Evolutionary conservation across 2,888 invertebrate species (phyloP), one percentile per base, ranked within the genome.

Genomic region (Philopedon plagiatum): DNA sequence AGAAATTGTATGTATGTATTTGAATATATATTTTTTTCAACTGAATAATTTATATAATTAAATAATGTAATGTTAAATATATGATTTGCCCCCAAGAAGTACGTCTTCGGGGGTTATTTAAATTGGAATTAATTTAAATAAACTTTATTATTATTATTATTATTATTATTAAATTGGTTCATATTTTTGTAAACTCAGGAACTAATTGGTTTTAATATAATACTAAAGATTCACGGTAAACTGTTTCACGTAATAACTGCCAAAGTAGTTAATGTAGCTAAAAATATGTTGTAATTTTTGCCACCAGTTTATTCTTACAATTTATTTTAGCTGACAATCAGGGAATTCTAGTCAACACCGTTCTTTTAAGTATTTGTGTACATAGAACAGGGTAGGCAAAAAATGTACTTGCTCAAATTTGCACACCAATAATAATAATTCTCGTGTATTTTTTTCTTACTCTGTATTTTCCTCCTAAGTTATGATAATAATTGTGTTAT

Each of bases 281-380:
- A 41, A 41, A 54, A 54, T 29, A 29, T 15, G 2, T 15, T 46
- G 51, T 54, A 29, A 15, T 29, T 11, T 54, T 15, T 1, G 2
- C 18, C 29, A 18, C 29, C 29, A 8, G 15, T 51, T 46, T 29
- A 29, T 18, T 54, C 39, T 11, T 60, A 54, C 56, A 70, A 73
- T 78, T 78, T 79, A 67, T 61, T 79, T 81, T 79, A 78, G 76
- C 78, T 78, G 81, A 80, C 80, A 81, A 80, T 81, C 81, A 80
- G 78, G 78, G 75, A 75, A 70, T 73, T 73, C 64, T 57, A 69
- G 63, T 70, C 56, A 62, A 60, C 65, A 66, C 51, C 51, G 51
- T 67, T 56, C 54, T 65, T 71, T 62, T 64, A 63, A 44, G 46
- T 72, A 51, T 51, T 70, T 70, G 51, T 65, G 41, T 65, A 56